Conservation (phyloP, 1,140 invertebrate genomes). For the Capitella teleta region DNA sequence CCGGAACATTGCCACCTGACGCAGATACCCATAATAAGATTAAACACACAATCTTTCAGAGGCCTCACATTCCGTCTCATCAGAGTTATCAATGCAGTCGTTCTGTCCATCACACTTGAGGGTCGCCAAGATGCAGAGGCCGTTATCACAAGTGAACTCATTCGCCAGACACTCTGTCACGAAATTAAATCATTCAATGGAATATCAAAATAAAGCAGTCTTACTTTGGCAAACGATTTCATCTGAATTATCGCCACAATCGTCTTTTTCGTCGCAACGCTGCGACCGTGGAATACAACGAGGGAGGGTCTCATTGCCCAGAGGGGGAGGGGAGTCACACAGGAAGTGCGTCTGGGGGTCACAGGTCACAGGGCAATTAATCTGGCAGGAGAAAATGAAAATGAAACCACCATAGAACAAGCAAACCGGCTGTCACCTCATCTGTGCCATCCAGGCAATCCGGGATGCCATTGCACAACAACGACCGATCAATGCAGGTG, state of each 20-base stretch:
- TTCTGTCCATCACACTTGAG: conserved; percentile 11
- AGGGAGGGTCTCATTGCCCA: not conserved
- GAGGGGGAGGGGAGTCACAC: not conserved
- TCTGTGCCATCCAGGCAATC: not conserved
- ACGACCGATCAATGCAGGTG: not conserved
- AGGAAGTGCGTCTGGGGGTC: not conserved
- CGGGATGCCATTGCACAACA: not conserved
- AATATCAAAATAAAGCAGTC: not conserved
- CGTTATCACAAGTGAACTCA: conserved; percentile 15
- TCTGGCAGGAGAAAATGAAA: no score
- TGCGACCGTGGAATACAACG: conserved; percentile 30
- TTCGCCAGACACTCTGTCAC: not conserved
- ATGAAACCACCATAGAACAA: not conserved
- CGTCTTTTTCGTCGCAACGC: conserved; percentile 44
- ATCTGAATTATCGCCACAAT: conserved; percentile 66
- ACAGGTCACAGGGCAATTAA: not conserved
- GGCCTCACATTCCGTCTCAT: not conserved
- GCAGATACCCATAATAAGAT: not conserved
- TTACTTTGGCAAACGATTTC: conserved; percentile 52
- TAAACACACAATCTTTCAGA: not conserved
- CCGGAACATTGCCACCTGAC: not conserved
- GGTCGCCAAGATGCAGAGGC: conserved; percentile 11
- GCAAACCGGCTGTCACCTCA: not conserved
- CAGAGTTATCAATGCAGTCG: conserved; percentile 13
- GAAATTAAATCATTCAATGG: not conserved